Evolutionary conservation across 2,888 invertebrate species (phyloP), one percentile per base, ranked within the genome.

Genomic region (Zeuzera pyrina): DNA sequence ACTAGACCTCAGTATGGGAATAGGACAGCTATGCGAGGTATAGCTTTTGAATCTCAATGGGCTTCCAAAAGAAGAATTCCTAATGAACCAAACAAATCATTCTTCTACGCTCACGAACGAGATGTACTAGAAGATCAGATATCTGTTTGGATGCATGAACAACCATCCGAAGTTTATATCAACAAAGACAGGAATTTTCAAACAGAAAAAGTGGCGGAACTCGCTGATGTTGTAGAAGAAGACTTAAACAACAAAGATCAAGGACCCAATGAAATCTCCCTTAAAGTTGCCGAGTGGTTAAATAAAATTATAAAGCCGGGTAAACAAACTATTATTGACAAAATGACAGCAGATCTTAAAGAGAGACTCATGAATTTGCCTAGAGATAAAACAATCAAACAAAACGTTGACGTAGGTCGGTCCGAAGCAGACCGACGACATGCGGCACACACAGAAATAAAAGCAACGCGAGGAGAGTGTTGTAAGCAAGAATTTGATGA

Each of bases 121-220:
- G 59, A 67, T 35, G 41, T 63, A 3, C 30, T 69, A 36, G 50
- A 62, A 60, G 65, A 70, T 35, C 56, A 62, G 46, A 65, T 70
- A 41, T 65, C 65, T 0, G 52, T 57, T 8, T 69, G 68, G 66
- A 49, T 69, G 42, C 58, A 66, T 38, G 53, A 68, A 34, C 65
- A 68, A 38, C 52, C 62, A 0, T 38, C 52, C 1, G 39, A 53
- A 21, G 49, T 65, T 30, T 61, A 52, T 38, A 14, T 15, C 2
- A 41, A 42, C 13, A 36, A 41, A 11, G 50, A 56, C 21, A 51
- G 42, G 40, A 34, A 27, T 3, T 31, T 26, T 3, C 49, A 49
- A 32, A 38, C 45, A 19, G 43, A 49, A 37, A 39, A 49, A 42
- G 38, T 62, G 11, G 50, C 58, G n/a, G 52, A 61, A 8, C 42